Evolutionary conservation across 2,797 vertebrate species (phyloP), one percentile per base, ranked within the genome.

Genomic region (Echeneis naucrates): DNA sequence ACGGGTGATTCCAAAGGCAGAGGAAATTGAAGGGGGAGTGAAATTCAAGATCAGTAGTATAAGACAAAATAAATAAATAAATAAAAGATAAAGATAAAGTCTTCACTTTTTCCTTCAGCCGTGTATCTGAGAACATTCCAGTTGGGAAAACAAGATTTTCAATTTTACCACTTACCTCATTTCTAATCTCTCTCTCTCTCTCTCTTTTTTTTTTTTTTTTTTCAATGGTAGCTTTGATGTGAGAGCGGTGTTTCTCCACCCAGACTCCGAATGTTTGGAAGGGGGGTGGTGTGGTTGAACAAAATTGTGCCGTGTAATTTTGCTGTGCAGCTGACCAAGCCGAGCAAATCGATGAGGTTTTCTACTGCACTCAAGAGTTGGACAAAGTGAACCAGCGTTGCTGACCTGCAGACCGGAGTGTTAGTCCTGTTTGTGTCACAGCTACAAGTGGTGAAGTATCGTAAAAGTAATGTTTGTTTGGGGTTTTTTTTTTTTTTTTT

Each of bases 21-120:
- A 58, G 71, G 63, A 82, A 83, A 80, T 66, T 65, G 70, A 83
- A n/a, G 53, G 66, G 84, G 72, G 74, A 78, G 62, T 53, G 73
- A 64, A 79, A 86, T 30, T 77, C 35, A 72, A 82, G 56, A 84
- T 86, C 69, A 77, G 71, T 58, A 38, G 54, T 26, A 8, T 44
- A 27, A 11, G 53, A 27, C 26, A 21, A 44, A 70, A 56, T 75
- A 65, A 37, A 14, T 21, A 3, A 23, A 5, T n/a, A n/a, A n/a
- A n/a, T n/a, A n/a, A n/a, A n/a, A n/a, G n/a, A n/a, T n/a, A n/a
- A n/a, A n/a, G n/a, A n/a, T n/a, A n/a, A n/a, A n/a, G n/a, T n/a
- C n/a, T n/a, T n/a, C n/a, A n/a, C n/a, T n/a, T n/a, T n/a, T 11
- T 58, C 72, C 66, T 75, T 54, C 3, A 27, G 78, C 79, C 73